These are phyloP conservation scores for Amphiprion clarkii DNA, from an alignment of 2,797 vertebrate species.

Conservation along the genomic window DNA sequence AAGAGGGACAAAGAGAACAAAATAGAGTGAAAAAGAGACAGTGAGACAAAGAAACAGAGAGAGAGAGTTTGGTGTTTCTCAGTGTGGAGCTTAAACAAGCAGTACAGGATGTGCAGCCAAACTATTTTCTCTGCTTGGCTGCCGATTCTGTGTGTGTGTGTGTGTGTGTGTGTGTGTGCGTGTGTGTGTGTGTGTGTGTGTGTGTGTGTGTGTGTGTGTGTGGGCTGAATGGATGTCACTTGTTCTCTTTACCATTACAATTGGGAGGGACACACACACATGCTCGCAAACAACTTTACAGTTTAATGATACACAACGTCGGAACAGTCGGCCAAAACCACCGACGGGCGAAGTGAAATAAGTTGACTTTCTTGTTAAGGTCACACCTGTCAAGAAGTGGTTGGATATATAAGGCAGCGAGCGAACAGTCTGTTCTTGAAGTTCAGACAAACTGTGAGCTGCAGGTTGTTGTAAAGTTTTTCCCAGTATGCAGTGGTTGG, in stretches of 20 bases:
- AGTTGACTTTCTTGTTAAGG: too few relatives aligned
- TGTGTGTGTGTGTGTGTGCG: background rate
- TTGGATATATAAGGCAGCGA: too few relatives aligned
- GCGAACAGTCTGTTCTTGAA: too few relatives aligned
- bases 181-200: too few relatives aligned
- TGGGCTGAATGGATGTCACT: constrained; percentile 55
- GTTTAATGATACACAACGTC: too few relatives aligned
- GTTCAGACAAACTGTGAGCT: too few relatives aligned
- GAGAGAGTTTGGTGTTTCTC: constrained; percentile 72
- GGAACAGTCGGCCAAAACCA: too few relatives aligned
- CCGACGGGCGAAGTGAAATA: too few relatives aligned
- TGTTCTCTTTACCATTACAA: constrained; percentile 63
- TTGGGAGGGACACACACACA: constrained; percentile 27
- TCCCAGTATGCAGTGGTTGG: too few relatives aligned
- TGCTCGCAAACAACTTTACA: background rate
- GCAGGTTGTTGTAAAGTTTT: too few relatives aligned
- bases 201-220: constrained; percentile 2
- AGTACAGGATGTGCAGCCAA: constrained; percentile 85
- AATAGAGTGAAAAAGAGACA: constrained; percentile 66
- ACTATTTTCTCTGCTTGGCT: constrained; percentile 83
- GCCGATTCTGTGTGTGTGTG: constrained; percentile 38
- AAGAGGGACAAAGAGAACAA: constrained; percentile 66
- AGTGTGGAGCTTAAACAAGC: constrained; percentile 80
- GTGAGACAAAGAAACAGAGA: constrained; percentile 60
- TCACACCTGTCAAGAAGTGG: too few relatives aligned